Evolutionary conservation across 1,140 invertebrate genomes (phyloP), one percentile per base, ranked within the genome.

Genomic region (Microplitis demolitor): DNA sequence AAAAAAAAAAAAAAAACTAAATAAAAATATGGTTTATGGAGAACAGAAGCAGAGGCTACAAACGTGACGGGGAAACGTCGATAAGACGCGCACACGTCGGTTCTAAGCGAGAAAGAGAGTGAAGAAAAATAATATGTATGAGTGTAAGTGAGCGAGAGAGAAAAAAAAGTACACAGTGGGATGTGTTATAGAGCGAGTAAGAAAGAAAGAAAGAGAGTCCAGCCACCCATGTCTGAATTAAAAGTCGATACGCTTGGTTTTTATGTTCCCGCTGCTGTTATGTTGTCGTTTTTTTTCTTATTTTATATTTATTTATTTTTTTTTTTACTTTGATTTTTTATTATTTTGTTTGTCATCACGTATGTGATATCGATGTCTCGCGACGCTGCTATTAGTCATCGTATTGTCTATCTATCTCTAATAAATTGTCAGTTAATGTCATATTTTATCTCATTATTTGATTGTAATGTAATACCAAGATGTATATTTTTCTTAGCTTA

Each of bases 181-280:
- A 58, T 58, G 16, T 54, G 24, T 58, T 24, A 31, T 33, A 33
- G 56, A 58, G 56, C 24, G 56, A 58, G 60, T 31, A 62, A 37
- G 53, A 74, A 34, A 51, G 51, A 56, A 50, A 66, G 51, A 56
- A 50, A 66, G 66, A 76, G 62, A 69, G 62, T 72, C 50, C 74
- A 76, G 71, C 69, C 74, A 76, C 74, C 74, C 74, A 71, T 76
- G 75, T 54, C 69, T 76, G 75, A 76, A 74, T 74, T 74, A 74
- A 74, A 74, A 74, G 75, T 74, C 75, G 75, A 74, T 76, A 76
- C 69, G 56, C 60, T 67, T 61, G 3, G 53, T 71, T 66, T 74
- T 74, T 76, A 70, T 69, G 37, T 72, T 64, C 33, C 31, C 34
- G 34, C 16, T 71, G 31, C 66, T 56, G 64, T 67, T 61, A 53